phyloP scores from a whole-genome alignment of 1,140 invertebrate species.

The Elymnias hypermnestra region DNA sequence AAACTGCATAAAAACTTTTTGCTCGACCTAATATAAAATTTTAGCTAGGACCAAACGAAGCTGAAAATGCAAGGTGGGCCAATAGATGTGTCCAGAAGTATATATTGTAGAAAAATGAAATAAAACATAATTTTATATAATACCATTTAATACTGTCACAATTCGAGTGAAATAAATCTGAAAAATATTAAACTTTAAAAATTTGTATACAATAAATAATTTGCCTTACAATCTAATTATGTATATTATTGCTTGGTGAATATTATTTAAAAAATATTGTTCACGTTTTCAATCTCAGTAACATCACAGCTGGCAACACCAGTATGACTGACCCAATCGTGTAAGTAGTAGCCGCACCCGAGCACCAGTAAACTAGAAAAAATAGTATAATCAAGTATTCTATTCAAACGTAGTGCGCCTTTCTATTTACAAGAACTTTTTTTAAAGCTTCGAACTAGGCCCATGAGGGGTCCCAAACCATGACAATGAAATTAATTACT shows the following conservation, averaged over 20 bases:
- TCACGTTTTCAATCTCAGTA: constrained; percentile 66
- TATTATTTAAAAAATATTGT: constrained; percentile 19
- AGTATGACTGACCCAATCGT: constrained; percentile 82
- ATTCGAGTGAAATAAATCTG: constrained; percentile 16
- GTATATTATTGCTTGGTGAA: constrained; percentile 13
- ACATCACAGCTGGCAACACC: constrained; percentile 81
- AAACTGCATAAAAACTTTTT: too few species aligned
- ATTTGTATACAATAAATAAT: constrained; percentile 11
- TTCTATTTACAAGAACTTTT: too few species aligned
- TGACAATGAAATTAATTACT: too few species aligned
- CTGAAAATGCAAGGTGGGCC: too few species aligned
- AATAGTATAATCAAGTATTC: constrained; percentile 17
- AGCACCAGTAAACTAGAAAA: constrained; percentile 86
- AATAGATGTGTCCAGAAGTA: too few species aligned
- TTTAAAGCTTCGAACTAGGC: too few species aligned
- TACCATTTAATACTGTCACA: constrained; percentile 20
- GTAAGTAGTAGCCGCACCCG: constrained; percentile 85
- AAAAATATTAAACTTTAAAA: constrained; percentile 15
- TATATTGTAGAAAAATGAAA: too few species aligned
- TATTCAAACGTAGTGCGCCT: too few species aligned
- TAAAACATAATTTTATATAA: constrained; percentile 6
- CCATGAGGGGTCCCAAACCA: too few species aligned
- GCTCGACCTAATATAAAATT: too few species aligned
- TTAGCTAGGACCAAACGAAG: too few species aligned
- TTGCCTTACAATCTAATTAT: constrained; percentile 14